A percentile compares a stretch with the other conserved stretches of the same genome.
Conservation (phyloP, 2,888 invertebrate species). For the Matsumyia berberina region DNA sequence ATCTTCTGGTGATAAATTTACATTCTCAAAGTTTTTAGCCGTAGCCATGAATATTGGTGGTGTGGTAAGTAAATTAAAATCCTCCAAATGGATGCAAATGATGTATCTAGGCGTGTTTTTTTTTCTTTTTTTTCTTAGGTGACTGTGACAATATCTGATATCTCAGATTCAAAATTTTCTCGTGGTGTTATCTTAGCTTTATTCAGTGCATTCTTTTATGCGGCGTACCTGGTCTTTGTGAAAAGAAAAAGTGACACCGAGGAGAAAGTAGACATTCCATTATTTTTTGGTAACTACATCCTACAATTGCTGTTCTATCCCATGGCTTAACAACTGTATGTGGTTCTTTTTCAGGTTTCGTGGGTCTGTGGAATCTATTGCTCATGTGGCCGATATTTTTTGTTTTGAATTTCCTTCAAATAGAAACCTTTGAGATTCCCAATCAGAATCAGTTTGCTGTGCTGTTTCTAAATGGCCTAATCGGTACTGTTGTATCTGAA, state of each 20-base stretch:
- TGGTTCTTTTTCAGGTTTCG: slow-evolving; percentile 88
- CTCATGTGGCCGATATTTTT: slow-evolving; percentile 96
- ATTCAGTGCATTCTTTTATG: slow-evolving; percentile 95
- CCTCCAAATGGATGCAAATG: background rate
- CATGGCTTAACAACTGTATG: background rate
- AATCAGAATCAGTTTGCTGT: slow-evolving; percentile 91
- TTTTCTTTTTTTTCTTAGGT: slow-evolving; percentile 85
- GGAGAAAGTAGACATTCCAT: slow-evolving; percentile 96
- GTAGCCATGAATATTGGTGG: slow-evolving; percentile 91
- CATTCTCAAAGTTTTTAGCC: slow-evolving; percentile 92
- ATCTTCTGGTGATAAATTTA: slow-evolving; percentile 91
- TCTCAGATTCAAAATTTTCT: slow-evolving; percentile 89
- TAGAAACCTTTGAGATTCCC: slow-evolving; percentile 95
- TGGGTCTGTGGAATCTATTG: slow-evolving; percentile 95
- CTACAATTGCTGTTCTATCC: background rate
- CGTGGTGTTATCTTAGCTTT: slow-evolving; percentile 92
- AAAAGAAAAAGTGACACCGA: slow-evolving; percentile 94
- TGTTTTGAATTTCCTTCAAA: slow-evolving; percentile 91
- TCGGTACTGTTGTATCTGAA: slow-evolving; percentile 96
- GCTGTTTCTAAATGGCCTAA: slow-evolving; percentile 92
- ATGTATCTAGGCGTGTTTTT: background rate
- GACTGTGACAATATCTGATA: slow-evolving; percentile 91
- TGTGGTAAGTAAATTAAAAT: slow-evolving; percentile 87
- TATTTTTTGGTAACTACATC: slow-evolving; percentile 94
- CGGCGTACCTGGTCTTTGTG: slow-evolving; percentile 94